Percentiles rank a stretch among this genome's conserved stretches.
Conservation (phyloP, 2,797 vertebrate genomes). For the Coilia nasus region DNA sequence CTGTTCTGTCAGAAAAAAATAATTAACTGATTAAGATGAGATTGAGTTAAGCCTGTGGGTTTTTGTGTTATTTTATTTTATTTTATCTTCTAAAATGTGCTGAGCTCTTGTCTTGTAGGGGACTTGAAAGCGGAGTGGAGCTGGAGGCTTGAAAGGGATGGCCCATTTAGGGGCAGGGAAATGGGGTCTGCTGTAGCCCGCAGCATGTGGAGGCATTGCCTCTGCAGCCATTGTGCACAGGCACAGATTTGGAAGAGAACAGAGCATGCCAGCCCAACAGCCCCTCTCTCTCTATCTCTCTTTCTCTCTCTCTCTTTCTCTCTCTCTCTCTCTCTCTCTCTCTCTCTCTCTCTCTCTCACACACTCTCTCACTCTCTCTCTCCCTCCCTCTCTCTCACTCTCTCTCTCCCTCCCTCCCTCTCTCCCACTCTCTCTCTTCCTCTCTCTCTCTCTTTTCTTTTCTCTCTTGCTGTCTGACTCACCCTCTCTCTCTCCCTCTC, state of each 20-base stretch:
- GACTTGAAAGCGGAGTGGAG: not conserved
- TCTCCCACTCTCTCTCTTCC: not conserved
- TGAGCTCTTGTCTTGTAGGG: conserved; percentile 10
- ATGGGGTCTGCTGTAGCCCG: conserved; percentile 77
- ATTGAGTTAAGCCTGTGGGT: not conserved
- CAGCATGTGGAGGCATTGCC: conserved; percentile 67
- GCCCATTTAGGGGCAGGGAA: conserved; percentile 72
- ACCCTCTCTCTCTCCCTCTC: conserved; percentile 30
- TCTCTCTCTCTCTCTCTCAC: conserved; percentile 57
- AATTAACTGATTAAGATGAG: conserved; percentile 12
- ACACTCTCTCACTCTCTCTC: not conserved
- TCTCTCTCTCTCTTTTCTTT: not conserved
- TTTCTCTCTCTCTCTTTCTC: not conserved
- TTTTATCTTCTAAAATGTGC: not conserved
- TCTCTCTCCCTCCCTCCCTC: conserved; percentile 60
- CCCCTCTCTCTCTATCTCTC: not conserved
- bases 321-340: not conserved
- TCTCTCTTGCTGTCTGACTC: not conserved
- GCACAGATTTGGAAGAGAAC: conserved; percentile 66
- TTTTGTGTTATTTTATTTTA: not conserved
- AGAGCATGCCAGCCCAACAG: conserved; percentile 48
- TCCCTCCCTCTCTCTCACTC: not conserved
- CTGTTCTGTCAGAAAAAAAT: not conserved
- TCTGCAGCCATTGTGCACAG: conserved; percentile 68
- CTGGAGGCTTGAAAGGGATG: conserved; percentile 45